Percentiles rank a stretch among this genome's conserved stretches.
Evolutionary conservation across 2,888 invertebrate species (phyloP).

Genomic region (Iphiclides podalirius): DNA sequence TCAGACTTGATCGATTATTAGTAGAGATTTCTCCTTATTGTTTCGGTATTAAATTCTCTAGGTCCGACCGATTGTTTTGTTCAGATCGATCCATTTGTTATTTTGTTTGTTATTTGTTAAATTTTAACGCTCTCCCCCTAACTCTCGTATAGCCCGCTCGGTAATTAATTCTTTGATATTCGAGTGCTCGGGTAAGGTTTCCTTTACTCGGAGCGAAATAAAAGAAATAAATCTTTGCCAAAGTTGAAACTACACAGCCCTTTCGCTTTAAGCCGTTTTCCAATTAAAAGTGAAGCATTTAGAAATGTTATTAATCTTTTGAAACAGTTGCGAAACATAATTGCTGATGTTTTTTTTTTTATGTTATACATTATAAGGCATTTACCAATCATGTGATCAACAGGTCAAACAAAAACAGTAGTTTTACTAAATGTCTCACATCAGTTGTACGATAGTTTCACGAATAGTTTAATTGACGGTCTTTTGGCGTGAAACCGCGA

Average conservation of each 20-base stretch:
- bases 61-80: constrained; percentile 27
- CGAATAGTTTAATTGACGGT: too few species aligned
- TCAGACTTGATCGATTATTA: constrained; percentile 25
- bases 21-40: constrained; percentile 22
- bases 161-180: constrained; percentile 39
- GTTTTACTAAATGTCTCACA: too few species aligned
- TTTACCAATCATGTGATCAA: too few species aligned
- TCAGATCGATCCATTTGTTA: constrained; percentile 33
- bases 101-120: constrained; percentile 30
- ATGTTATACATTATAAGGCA: too few species aligned
- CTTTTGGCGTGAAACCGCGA: too few species aligned
- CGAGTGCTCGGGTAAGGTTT: constrained; percentile 26
- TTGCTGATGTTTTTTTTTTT: too few species aligned
- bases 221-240: constrained; percentile 11
- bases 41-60: constrained; percentile 27
- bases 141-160: constrained; percentile 22
- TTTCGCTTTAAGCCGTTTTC: constrained; percentile 1
- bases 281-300: constrained; percentile 1
- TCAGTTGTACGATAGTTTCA: too few species aligned
- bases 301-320: not conserved
- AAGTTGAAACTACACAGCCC: constrained; percentile 19
- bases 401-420: too few species aligned
- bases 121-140: constrained; percentile 22
- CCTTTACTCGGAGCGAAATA: constrained; percentile 18
- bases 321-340: too few species aligned